Percentiles rank a stretch among this genome's conserved stretches.
These are phyloP conservation scores for Muschampia plurimacula DNA, from an alignment of 2,888 invertebrate species.

Conservation along the genomic window DNA sequence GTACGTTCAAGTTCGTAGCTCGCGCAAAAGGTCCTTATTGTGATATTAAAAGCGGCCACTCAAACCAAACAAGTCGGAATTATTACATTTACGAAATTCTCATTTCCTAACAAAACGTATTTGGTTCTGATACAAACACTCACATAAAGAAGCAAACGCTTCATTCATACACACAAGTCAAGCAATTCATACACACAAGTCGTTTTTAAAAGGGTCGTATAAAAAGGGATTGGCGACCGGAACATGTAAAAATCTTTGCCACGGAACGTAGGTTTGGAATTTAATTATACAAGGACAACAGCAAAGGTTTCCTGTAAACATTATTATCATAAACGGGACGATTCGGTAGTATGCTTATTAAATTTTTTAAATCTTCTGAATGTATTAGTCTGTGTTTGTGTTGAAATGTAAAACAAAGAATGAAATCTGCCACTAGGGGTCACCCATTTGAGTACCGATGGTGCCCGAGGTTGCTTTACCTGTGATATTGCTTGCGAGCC, in stretches of 20 bases:
- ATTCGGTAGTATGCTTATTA: conserved; percentile 18
- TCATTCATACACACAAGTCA: conserved; percentile 15
- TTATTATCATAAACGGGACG: conserved; percentile 29
- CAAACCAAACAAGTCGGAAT: conserved; percentile 27
- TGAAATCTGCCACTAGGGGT: too few relatives aligned
- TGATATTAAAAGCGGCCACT: conserved; percentile 31
- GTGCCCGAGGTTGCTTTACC: too few relatives aligned
- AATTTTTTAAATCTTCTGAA: conserved; percentile 1
- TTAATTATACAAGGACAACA: conserved; percentile 34
- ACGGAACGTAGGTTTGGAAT: conserved; percentile 26
- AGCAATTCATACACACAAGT: conserved; percentile 18
- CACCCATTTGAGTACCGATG: too few relatives aligned
- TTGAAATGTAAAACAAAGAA: not conserved
- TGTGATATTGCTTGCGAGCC: too few relatives aligned
- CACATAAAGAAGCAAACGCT: not conserved
- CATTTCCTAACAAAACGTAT: conserved; percentile 26
- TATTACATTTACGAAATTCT: conserved; percentile 29
- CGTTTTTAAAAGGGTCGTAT: conserved; percentile 33
- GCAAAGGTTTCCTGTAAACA: conserved; percentile 33
- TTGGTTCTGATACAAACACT: conserved; percentile 12
- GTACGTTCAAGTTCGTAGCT: too few relatives aligned
- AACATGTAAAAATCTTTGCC: conserved; percentile 35
- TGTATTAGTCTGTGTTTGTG: not conserved
- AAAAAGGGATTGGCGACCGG: conserved; percentile 35
- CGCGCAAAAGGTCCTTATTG: conserved; percentile 31